Evolutionary conservation across 2,797 vertebrate species (phyloP).

Genomic region (Brachyrhaphis roseni): DNA sequence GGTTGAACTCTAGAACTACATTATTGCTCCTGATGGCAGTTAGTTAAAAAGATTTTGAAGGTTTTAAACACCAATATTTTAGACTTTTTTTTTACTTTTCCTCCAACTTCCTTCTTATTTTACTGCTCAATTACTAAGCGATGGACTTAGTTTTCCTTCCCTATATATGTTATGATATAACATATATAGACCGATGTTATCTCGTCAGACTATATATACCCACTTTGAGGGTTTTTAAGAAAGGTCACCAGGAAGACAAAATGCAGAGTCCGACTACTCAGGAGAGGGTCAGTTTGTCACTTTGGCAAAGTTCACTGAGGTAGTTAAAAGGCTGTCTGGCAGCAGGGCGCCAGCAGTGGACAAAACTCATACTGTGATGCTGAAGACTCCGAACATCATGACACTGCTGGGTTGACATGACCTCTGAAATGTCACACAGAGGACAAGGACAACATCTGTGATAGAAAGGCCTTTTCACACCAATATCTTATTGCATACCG

Average conservation of each 20-base stretch:
- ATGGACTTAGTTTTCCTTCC: no score
- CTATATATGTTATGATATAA: no score
- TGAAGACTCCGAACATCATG: background rate
- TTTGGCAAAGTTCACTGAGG: background rate
- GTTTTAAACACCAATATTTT: no score
- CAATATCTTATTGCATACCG: background rate
- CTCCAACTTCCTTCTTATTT: no score
- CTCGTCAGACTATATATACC: background rate
- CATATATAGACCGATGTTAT: no score
- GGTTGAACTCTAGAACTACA: background rate
- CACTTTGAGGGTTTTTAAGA: background rate
- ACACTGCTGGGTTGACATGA: background rate
- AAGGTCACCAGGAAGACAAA: background rate
- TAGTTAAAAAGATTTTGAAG: no score
- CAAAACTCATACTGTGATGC: background rate
- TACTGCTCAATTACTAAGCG: background rate
- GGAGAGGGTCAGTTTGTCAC: background rate
- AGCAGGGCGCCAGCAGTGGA: background rate
- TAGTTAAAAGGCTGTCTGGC: background rate
- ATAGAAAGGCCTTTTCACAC: background rate
- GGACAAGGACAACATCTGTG: background rate
- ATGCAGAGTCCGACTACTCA: background rate
- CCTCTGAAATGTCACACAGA: background rate
- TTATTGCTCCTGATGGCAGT: background rate
- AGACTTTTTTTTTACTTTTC: no score